Percentiles rank a stretch among this genome's conserved stretches.
Conservation (phyloP, 64 coral and sea anemone species). For the Pocillopora verrucosa region DNA sequence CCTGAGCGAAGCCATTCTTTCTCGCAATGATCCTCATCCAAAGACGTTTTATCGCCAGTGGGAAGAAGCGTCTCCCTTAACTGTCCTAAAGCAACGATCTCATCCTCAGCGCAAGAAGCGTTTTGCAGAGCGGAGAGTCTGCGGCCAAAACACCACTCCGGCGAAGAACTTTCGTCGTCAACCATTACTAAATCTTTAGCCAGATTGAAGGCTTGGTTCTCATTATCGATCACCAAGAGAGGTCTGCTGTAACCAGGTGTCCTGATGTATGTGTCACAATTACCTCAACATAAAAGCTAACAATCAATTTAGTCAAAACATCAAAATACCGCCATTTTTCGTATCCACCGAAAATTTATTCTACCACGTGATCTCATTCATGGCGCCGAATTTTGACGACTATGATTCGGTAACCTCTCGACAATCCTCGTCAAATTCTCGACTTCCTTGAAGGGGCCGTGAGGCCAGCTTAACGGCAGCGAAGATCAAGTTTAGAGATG, state of each 20-base stretch:
- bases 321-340: constrained; percentile 41
- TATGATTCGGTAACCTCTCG: neutral
- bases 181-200: neutral
- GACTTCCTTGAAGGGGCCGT: neutral
- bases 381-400: neutral
- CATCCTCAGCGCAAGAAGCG: constrained; percentile 72
- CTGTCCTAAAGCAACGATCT: constrained; percentile 72
- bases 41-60: constrained; percentile 2
- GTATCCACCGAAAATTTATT: constrained; percentile 51
- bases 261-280: neutral
- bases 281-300: neutral
- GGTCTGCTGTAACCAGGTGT: constrained; percentile 17
- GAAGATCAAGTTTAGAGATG: no score
- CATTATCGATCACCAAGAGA: neutral
- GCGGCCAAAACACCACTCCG: constrained; percentile 14
- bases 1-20: constrained; percentile 77
- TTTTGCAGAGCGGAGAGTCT: constrained; percentile 37
- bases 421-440: neutral
- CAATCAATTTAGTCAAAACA: constrained; percentile 15
- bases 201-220: constrained; percentile 12
- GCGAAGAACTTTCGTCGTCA: constrained; percentile 8
- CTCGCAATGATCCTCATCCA: constrained; percentile 84
- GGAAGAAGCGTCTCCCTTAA: constrained; percentile 64
- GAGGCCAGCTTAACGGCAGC: no score
- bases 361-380: constrained; percentile 47